Evolutionary conservation across 2,888 invertebrate genomes (phyloP).

Genomic region (Nasonovia ribisnigri): DNA sequence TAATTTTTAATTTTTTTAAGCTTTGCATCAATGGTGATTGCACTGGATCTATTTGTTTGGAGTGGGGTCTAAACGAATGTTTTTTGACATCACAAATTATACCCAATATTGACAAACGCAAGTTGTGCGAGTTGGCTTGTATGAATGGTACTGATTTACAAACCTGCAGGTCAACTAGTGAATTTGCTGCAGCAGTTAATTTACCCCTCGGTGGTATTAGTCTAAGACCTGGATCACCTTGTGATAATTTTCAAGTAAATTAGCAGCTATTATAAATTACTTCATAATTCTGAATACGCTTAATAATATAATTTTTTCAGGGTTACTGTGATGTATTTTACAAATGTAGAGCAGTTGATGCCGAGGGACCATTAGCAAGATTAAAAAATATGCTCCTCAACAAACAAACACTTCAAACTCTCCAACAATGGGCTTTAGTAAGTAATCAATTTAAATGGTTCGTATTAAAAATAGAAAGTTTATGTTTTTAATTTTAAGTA

Average conservation of each 20-base stretch:
- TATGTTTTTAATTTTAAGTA: neutral
- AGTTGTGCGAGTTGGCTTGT: conserved; percentile 97
- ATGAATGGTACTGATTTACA: conserved; percentile 82
- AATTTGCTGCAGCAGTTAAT: conserved; percentile 82
- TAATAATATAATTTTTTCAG: conserved; percentile 71
- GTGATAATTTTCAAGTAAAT: conserved; percentile 95
- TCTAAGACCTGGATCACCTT: conserved; percentile 94
- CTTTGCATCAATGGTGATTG: conserved; percentile 92
- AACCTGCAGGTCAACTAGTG: conserved; percentile 88
- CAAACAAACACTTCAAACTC: conserved; percentile 86
- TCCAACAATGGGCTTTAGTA: conserved; percentile 93
- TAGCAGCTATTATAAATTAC: neutral
- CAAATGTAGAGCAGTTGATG: conserved; percentile 98
- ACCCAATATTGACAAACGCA: conserved; percentile 83
- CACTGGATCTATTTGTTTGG: conserved; percentile 93
- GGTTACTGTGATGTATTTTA: conserved; percentile 99
- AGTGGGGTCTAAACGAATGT: conserved; percentile 95
- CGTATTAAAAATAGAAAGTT: neutral
- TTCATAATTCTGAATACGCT: conserved; percentile 25
- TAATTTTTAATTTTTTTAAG: conserved; percentile 71
- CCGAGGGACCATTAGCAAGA: conserved; percentile 96
- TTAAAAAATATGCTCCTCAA: conserved; percentile 96
- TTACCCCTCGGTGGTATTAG: conserved; percentile 86
- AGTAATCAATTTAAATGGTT: conserved; percentile 68
- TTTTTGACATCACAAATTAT: conserved; percentile 87